A percentile compares a stretch with the other conserved stretches of the same genome.
phyloP scores from a whole-genome alignment of 2,888 invertebrate species.

The Atrina japonica region DNA sequence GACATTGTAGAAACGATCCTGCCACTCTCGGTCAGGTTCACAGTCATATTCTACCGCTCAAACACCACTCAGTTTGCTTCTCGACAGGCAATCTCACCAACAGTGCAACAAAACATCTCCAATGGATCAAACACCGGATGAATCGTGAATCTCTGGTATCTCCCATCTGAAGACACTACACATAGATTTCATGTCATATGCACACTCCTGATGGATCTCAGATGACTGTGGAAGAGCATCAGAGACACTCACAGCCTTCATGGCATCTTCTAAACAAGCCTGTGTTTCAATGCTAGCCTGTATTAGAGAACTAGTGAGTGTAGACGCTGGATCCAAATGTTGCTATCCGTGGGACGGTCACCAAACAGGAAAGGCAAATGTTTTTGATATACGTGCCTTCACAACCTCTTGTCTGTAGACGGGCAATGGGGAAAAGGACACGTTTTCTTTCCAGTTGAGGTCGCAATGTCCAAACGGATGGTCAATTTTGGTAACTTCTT shows the following conservation, averaged over 20 bases:
- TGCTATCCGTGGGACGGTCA: not conserved
- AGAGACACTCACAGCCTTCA: not conserved
- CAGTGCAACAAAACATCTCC: slow-evolving; percentile 5
- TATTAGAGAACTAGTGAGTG: not conserved
- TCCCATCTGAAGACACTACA: not conserved
- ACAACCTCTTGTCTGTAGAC: slow-evolving; percentile 1
- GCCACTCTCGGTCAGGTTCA: slow-evolving; percentile 1
- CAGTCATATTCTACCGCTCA: not conserved
- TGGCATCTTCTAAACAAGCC: not conserved
- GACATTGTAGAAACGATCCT: not conserved
- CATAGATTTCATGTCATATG: not conserved
- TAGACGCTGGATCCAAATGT: not conserved
- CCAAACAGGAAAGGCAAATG: slow-evolving; percentile 6
- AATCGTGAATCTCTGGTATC: too few species aligned
- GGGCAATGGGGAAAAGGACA: slow-evolving; percentile 3
- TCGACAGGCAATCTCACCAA: not conserved
- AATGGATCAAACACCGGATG: too few species aligned
- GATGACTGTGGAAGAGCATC: not conserved
- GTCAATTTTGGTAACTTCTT: too few species aligned
- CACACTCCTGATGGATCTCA: not conserved
- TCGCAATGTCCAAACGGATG: too few species aligned
- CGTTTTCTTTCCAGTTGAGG: too few species aligned
- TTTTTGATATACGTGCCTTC: not conserved
- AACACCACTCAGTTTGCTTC: slow-evolving; percentile 5
- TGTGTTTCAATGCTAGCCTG: slow-evolving; percentile 2